phyloP scores from a whole-genome alignment of 2,797 vertebrate genomes.

The Anguilla anguilla region DNA sequence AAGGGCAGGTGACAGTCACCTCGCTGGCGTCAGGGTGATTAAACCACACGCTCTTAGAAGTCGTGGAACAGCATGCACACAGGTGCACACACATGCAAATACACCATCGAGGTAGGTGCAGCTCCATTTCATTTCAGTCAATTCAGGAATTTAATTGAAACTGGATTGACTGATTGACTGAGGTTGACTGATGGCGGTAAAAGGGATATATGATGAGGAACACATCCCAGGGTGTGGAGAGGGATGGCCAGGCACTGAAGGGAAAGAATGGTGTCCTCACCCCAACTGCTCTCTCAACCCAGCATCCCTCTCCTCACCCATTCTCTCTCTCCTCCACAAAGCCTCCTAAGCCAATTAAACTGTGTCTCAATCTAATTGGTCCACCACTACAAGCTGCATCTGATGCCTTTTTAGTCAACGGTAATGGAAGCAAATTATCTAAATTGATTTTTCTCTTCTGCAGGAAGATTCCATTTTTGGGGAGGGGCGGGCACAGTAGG shows the following conservation, averaged over 20 bases:
- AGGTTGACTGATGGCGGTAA: too few relatives aligned
- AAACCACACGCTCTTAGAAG: too few relatives aligned
- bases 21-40: too few relatives aligned
- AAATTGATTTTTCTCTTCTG: slow-evolving; percentile 58
- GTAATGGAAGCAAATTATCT: slow-evolving; percentile 70
- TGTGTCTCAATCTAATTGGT: slow-evolving; percentile 66
- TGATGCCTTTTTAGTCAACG: slow-evolving; percentile 59
- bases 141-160: too few relatives aligned
- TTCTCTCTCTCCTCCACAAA: slow-evolving; percentile 44
- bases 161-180: too few relatives aligned
- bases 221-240: not conserved
- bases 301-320: not conserved
- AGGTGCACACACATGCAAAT: not conserved
- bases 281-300: too few relatives aligned
- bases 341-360: slow-evolving; percentile 67
- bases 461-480: slow-evolving; percentile 5
- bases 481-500: not conserved
- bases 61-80: not conserved
- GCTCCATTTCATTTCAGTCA: too few relatives aligned
- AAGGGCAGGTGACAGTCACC: not conserved
- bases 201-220: too few relatives aligned
- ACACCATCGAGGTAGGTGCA: not conserved
- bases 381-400: slow-evolving; percentile 56
- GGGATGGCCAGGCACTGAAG: not conserved
- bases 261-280: too few relatives aligned